phyloP scores from a whole-genome alignment of 2,888 invertebrate species.

The Mantis religiosa region DNA sequence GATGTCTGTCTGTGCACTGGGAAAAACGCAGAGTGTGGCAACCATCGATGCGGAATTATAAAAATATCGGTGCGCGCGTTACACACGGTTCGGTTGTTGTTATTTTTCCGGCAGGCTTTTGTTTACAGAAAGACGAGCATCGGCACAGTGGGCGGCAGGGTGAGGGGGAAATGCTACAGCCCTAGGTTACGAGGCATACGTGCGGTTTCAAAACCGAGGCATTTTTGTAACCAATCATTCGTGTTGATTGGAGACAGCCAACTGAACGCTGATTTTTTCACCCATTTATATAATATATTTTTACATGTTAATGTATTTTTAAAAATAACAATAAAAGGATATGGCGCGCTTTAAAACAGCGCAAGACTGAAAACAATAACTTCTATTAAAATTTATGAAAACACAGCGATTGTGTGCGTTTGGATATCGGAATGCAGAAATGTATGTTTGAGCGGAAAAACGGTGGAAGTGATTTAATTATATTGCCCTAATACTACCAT shows the following conservation, averaged over 20 bases:
- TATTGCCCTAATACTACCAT: background rate
- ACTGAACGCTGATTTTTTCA: conserved; percentile 7
- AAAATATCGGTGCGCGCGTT: conserved; percentile 13
- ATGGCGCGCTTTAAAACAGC: background rate
- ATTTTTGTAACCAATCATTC: conserved; percentile 9
- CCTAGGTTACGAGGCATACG: background rate
- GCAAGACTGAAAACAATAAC: background rate
- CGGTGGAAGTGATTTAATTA: background rate
- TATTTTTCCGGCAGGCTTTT: conserved; percentile 19
- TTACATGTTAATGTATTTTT: conserved; percentile 7
- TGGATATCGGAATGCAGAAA: background rate
- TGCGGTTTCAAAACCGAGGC: conserved; percentile 4
- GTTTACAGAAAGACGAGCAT: conserved; percentile 19
- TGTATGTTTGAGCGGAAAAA: background rate
- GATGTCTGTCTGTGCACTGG: conserved; percentile 6
- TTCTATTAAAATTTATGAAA: background rate
- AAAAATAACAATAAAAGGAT: background rate
- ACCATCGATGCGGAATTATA: conserved; percentile 16
- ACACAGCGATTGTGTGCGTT: background rate
- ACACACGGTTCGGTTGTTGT: conserved; percentile 16
- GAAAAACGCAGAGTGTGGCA: conserved; percentile 14
- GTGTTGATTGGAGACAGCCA: conserved; percentile 10
- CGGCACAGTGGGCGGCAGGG: background rate
- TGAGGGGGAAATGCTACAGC: background rate
- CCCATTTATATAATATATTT: conserved; percentile 9